These are phyloP conservation scores for Sialia sialis DNA, from an alignment of 2,113 vertebrate genomes.

Conservation along the genomic window DNA sequence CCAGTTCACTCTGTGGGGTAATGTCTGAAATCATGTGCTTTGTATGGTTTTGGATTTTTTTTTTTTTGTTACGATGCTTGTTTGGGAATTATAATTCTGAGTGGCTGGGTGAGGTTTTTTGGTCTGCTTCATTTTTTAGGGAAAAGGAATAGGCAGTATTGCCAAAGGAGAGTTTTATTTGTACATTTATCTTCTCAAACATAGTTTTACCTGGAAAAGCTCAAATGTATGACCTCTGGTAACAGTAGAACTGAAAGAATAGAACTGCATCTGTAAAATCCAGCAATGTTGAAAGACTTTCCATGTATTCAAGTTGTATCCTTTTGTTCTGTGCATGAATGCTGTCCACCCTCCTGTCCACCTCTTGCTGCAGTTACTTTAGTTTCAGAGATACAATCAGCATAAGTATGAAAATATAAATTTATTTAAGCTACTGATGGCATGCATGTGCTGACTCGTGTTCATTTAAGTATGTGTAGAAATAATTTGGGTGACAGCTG, in stretches of 20 bases:
- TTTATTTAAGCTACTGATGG: constrained; percentile 48
- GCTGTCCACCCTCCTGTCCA: neutral
- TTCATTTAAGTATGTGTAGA: constrained; percentile 36
- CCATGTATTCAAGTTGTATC: neutral
- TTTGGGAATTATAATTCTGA: neutral
- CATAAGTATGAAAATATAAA: neutral
- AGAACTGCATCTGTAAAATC: neutral
- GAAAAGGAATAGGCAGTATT: neutral
- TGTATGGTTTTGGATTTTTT: neutral
- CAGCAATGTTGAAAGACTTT: neutral
- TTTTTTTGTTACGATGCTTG: neutral
- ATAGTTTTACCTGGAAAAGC: neutral
- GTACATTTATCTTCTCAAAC: neutral
- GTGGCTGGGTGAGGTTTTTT: neutral
- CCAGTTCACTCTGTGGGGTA: neutral
- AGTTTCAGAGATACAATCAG: neutral
- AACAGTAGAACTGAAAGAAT: neutral
- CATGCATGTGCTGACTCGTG: constrained; percentile 25
- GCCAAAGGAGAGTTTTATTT: neutral
- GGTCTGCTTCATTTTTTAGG: neutral
- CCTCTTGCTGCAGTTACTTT: neutral
- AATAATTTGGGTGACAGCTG: constrained; percentile 57
- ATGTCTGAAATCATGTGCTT: neutral
- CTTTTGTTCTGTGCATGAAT: neutral
- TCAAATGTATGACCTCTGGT: neutral